Conservation (phyloP, 2,888 invertebrate genomes). For the Agelastica alni region DNA sequence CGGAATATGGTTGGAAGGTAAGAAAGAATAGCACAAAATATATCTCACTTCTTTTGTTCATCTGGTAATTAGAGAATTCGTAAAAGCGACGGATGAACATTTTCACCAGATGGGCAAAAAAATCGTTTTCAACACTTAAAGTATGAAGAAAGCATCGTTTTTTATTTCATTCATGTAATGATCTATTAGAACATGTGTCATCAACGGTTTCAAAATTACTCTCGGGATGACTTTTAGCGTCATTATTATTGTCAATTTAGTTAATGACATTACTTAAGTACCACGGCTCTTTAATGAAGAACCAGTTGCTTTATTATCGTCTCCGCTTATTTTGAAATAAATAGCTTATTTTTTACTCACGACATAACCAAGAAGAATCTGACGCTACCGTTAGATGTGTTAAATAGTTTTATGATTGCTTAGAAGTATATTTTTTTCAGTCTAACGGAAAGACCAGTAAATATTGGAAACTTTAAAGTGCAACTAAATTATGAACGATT, state of each 20-base stretch:
- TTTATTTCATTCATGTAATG: slow-evolving; percentile 31
- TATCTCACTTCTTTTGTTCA: too few relatives aligned
- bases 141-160: slow-evolving; percentile 28
- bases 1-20: too few relatives aligned
- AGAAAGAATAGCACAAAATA: too few relatives aligned
- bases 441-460: too few relatives aligned
- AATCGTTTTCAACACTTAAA: slow-evolving; percentile 28
- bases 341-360: slow-evolving; percentile 17
- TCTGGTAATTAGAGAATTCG: too few relatives aligned
- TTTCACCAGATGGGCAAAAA: slow-evolving; percentile 38
- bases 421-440: too few relatives aligned
- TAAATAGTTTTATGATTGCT: too few relatives aligned
- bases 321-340: slow-evolving; percentile 25
- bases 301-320: slow-evolving; percentile 31
- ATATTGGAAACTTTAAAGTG: too few relatives aligned
- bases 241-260: slow-evolving; percentile 38
- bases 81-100: slow-evolving; percentile 38
- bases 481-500: too few relatives aligned
- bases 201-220: slow-evolving; percentile 34
- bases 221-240: slow-evolving; percentile 30
- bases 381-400: neutral
- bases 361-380: too few relatives aligned
- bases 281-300: slow-evolving; percentile 32
- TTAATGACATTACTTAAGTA: slow-evolving; percentile 36
- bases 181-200: slow-evolving; percentile 35